Evolutionary conservation across 2,888 invertebrate species (phyloP).

Genomic region (Sericinus montela): DNA sequence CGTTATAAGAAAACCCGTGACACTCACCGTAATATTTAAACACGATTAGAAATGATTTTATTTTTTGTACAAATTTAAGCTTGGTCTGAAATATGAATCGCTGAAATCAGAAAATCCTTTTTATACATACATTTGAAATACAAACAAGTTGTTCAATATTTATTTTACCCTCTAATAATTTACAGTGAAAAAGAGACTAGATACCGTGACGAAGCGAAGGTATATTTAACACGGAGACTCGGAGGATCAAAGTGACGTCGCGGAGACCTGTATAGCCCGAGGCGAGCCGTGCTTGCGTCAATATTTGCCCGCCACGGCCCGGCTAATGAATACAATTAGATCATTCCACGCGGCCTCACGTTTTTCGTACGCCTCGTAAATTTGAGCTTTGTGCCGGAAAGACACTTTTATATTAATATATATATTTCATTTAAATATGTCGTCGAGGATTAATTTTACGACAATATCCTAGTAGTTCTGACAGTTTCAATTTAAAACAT

Average conservation of each 20-base stretch:
- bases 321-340: slow-evolving; percentile 79
- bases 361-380: slow-evolving; percentile 69
- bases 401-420: slow-evolving; percentile 31
- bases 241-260: slow-evolving; percentile 18
- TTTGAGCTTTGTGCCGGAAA: slow-evolving; percentile 61
- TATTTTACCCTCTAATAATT: neutral
- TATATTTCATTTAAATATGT: too few relatives aligned
- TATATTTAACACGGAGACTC: slow-evolving; percentile 12
- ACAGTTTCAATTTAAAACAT: too few relatives aligned
- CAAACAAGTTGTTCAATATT: neutral
- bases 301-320: slow-evolving; percentile 73
- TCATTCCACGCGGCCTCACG: slow-evolving; percentile 78
- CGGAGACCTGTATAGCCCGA: slow-evolving; percentile 30
- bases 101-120: too few relatives aligned
- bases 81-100: too few relatives aligned
- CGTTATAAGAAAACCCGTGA: too few relatives aligned
- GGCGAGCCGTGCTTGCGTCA: slow-evolving; percentile 57
- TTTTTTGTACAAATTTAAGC: too few relatives aligned
- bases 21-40: too few relatives aligned
- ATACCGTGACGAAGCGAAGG: slow-evolving; percentile 2
- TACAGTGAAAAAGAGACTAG: neutral
- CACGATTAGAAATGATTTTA: too few relatives aligned
- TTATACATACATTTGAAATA: too few relatives aligned
- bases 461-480: too few relatives aligned
- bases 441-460: too few relatives aligned